phyloP scores from a whole-genome alignment of 2,113 vertebrate genomes.

The Pagrus major region DNA sequence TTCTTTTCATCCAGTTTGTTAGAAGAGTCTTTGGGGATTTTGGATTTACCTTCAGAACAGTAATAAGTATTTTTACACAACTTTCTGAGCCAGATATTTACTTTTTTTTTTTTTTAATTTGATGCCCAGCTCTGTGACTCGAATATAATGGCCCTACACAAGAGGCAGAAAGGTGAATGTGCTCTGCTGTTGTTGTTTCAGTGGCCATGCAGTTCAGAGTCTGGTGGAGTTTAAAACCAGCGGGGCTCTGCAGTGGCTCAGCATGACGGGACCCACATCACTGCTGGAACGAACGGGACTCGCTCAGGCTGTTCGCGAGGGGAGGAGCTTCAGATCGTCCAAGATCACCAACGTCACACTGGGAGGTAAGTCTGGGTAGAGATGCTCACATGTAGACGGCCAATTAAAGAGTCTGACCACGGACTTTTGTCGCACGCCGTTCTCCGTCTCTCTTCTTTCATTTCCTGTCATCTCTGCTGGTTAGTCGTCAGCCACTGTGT shows the following conservation, averaged over 20 bases:
- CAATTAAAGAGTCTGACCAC: neutral
- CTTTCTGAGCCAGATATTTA: neutral
- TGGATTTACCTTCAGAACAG: neutral
- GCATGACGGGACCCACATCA: constrained; percentile 40
- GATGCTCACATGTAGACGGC: too few species aligned
- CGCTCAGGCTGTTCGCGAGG: constrained; percentile 18
- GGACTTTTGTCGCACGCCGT: neutral
- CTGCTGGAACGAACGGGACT: constrained; percentile 79
- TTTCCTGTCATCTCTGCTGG: neutral
- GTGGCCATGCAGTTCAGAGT: constrained; percentile 81
- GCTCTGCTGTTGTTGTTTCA: constrained; percentile 49
- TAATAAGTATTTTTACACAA: neutral
- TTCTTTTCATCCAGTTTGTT: neutral
- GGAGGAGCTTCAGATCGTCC: constrained; percentile 64
- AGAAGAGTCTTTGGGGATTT: neutral
- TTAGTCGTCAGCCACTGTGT: neutral
- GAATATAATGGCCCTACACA: too few species aligned
- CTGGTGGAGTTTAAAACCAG: constrained; percentile 81
- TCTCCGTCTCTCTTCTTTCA: neutral
- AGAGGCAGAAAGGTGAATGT: neutral
- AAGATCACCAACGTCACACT: constrained; percentile 80
- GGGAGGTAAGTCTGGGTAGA: constrained; percentile 78
- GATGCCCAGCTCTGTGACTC: neutral
- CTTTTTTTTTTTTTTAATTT: too few species aligned
- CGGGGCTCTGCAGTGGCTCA: constrained; percentile 74